Percentiles rank a stretch among this genome's conserved stretches.
These are phyloP conservation scores for Hypsibius dujardini DNA, from an alignment of 1,140 invertebrate genomes.

Conservation along the genomic window DNA sequence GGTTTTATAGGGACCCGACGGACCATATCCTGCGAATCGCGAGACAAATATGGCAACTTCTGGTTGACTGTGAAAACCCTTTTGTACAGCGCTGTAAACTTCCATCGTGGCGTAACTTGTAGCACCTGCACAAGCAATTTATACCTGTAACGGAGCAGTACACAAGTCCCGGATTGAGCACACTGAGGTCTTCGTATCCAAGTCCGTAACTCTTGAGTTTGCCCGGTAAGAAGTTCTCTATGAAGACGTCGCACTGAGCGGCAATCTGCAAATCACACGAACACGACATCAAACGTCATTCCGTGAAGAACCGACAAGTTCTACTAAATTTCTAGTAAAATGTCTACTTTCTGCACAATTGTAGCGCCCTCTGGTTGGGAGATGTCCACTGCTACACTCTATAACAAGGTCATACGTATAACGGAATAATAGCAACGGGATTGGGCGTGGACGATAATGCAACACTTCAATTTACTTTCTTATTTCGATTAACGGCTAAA, in stretches of 20 bases:
- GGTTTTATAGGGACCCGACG: conserved; percentile 59
- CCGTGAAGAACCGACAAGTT: no score
- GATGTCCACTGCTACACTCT: conserved; percentile 68
- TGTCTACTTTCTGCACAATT: conserved; percentile 49
- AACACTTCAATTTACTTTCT: conserved; percentile 50
- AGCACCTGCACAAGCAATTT: no score
- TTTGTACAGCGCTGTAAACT: conserved; percentile 11
- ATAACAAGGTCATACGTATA: no score
- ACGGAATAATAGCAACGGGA: conserved; percentile 17
- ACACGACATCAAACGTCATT: no score
- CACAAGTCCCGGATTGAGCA: conserved; percentile 56
- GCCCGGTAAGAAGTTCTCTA: conserved; percentile 88
- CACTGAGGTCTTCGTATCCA: conserved; percentile 54
- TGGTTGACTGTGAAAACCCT: conserved; percentile 1
- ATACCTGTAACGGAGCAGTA: conserved; percentile 83
- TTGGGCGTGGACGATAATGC: conserved; percentile 11
- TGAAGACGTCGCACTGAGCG: conserved; percentile 58
- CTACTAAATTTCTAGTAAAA: no score
- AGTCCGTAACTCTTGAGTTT: conserved; percentile 57
- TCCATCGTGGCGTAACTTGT: no score
- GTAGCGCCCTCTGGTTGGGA: conserved; percentile 49
- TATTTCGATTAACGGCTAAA: conserved; percentile 73
- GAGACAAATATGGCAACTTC: no score
- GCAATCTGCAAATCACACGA: conserved; percentile 40
- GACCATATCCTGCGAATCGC: conserved; percentile 51